phyloP scores from a whole-genome alignment of 2,797 vertebrate species.

The Distichodus sexfasciatus region DNA sequence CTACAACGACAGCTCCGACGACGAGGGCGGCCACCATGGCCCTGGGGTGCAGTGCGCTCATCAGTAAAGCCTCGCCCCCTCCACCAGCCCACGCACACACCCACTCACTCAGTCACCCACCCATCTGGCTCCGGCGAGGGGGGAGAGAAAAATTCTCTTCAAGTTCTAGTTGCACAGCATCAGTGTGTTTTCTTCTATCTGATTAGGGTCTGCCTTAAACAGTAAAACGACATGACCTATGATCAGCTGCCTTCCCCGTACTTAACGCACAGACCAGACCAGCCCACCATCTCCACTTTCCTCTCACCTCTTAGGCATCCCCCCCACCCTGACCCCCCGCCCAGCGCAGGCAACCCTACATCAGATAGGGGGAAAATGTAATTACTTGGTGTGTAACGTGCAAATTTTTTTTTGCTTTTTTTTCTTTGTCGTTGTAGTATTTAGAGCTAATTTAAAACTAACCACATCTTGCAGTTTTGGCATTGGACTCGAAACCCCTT shows the following conservation, averaged over 20 bases:
- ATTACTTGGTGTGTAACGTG: constrained; percentile 87
- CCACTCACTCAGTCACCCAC: no score
- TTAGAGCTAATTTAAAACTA: constrained; percentile 95
- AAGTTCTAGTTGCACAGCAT: constrained; percentile 71
- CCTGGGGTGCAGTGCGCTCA: constrained; percentile 97
- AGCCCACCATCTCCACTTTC: constrained; percentile 49
- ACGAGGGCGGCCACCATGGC: constrained; percentile 90
- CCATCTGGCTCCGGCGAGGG: constrained; percentile 43
- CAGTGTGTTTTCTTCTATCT: constrained; percentile 63
- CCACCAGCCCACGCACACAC: no score
- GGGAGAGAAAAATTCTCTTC: constrained; percentile 57
- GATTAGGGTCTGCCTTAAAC: constrained; percentile 54
- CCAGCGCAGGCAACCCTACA: constrained; percentile 73
- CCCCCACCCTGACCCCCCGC: constrained; percentile 59
- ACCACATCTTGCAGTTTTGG: constrained; percentile 73
- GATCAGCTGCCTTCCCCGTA: constrained; percentile 31
- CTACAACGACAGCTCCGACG: constrained; percentile 96
- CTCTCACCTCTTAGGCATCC: not conserved
- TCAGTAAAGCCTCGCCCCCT: constrained; percentile 92
- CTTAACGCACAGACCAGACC: constrained; percentile 41
- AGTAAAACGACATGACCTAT: constrained; percentile 37
- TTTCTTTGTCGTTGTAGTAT: constrained; percentile 81
- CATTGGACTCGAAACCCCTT: constrained; percentile 40
- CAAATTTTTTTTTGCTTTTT: constrained; percentile 60
- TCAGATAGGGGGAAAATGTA: constrained; percentile 65